Percentiles rank a stretch among this genome's conserved stretches.
Conservation (phyloP, 2,888 invertebrate genomes). For the Ophion ellenae region DNA sequence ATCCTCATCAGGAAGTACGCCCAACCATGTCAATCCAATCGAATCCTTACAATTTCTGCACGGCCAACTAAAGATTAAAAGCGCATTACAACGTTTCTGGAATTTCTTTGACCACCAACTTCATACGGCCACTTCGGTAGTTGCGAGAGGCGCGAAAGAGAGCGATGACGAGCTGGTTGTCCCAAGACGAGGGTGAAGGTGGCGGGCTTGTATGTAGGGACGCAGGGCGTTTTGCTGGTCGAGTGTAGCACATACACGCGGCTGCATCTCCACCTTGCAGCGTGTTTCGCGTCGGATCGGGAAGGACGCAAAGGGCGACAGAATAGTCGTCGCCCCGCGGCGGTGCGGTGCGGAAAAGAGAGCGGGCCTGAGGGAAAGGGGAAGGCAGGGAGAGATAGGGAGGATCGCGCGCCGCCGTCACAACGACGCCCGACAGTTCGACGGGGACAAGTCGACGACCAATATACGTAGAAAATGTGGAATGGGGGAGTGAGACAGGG, state of each 20-base stretch:
- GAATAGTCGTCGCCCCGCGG: conserved; percentile 26
- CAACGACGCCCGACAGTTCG: conserved; percentile 75
- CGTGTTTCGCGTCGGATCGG: background rate
- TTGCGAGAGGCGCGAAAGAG: background rate
- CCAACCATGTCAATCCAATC: no score
- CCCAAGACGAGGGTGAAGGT: no score
- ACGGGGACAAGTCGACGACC: conserved; percentile 71
- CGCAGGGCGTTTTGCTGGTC: background rate
- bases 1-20: no score
- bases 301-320: conserved; percentile 25
- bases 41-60: no score
- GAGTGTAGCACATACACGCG: background rate
- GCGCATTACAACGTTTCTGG: no score
- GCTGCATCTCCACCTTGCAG: conserved; percentile 8
- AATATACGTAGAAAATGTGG: conserved; percentile 36
- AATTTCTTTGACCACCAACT: background rate
- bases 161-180: background rate
- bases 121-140: background rate
- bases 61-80: no score
- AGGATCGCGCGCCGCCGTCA: conserved; percentile 70
- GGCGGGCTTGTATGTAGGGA: background rate
- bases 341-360: conserved; percentile 11
- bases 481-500: background rate
- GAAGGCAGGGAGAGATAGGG: conserved; percentile 35
- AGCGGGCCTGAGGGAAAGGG: conserved; percentile 8